Conservation (phyloP, 2,113 vertebrate genomes). For the Ammodytes dubius region DNA sequence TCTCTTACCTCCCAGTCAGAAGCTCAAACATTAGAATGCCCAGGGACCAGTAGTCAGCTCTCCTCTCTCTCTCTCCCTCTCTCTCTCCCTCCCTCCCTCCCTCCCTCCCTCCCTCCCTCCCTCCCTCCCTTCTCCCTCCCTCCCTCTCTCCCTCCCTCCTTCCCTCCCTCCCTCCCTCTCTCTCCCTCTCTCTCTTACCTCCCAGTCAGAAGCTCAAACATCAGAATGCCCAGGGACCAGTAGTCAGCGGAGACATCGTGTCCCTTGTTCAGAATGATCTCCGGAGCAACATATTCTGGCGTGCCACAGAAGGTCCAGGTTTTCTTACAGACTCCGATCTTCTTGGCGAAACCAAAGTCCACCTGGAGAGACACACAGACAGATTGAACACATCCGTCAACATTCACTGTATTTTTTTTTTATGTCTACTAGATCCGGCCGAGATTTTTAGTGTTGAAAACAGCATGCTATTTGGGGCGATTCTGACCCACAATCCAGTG, state of each 20-base stretch:
- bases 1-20: no score
- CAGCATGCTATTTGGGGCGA: no score
- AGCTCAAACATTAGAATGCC: conserved; percentile 99
- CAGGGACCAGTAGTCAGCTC: conserved; percentile 98
- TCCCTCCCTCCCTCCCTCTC: no score
- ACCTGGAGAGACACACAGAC: conserved; percentile 84
- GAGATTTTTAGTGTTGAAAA: no score
- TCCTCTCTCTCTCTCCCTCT: no score
- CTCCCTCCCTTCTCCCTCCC: no score
- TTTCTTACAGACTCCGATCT: conserved; percentile 98
- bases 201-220: conserved; percentile 98
- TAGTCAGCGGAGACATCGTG: conserved; percentile 98
- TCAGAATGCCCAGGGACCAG: conserved; percentile 98
- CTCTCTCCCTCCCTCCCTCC: no score
- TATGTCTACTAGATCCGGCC: no score
- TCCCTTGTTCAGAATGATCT: conserved; percentile 99
- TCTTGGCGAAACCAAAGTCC: conserved; percentile 99
- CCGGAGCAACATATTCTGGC: conserved; percentile 97
- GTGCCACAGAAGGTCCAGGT: conserved; percentile 99
- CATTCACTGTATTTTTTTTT: not conserved
- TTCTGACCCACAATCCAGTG: no score
- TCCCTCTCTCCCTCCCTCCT: no score
- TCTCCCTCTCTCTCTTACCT: conserved; percentile 87
- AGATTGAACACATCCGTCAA: not conserved
- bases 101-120: no score